phyloP scores from a whole-genome alignment of 2,888 invertebrate species.

The Leucophenga maculata region DNA sequence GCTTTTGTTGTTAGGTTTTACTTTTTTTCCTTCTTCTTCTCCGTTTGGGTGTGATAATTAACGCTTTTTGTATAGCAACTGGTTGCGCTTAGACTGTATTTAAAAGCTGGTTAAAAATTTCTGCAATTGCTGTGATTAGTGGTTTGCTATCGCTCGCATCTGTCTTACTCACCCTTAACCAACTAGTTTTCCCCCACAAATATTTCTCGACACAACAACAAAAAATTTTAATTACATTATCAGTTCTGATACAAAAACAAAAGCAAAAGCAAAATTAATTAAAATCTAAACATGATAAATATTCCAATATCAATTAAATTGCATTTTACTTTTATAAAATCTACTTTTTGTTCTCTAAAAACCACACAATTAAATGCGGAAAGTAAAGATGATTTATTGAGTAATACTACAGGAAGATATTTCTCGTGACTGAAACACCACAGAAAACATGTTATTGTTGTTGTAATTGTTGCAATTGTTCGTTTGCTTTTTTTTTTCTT shows the following conservation, averaged over 20 bases:
- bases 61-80: too few relatives aligned
- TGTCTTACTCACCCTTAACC: background rate
- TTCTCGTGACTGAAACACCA: conserved; percentile 51
- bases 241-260: background rate
- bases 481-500: conserved; percentile 40
- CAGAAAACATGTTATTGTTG: conserved; percentile 16
- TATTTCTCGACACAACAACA: background rate
- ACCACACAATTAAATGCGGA: conserved; percentile 13
- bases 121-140: background rate
- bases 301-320: background rate
- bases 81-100: too few relatives aligned
- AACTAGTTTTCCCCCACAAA: background rate
- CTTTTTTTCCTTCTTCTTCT: too few relatives aligned
- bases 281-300: background rate
- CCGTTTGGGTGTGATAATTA: too few relatives aligned
- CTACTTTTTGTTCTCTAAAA: background rate
- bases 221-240: background rate
- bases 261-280: background rate
- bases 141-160: too few relatives aligned
- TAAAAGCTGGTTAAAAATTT: too few relatives aligned
- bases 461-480: conserved; percentile 44
- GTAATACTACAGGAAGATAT: conserved; percentile 63
- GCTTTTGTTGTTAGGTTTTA: background rate
- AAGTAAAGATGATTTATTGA: conserved; percentile 59
- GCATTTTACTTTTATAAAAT: background rate